Evolutionary conservation across 92 coral and sea anemone genomes (phyloP).

Genomic region (Pocillopora grandis): DNA sequence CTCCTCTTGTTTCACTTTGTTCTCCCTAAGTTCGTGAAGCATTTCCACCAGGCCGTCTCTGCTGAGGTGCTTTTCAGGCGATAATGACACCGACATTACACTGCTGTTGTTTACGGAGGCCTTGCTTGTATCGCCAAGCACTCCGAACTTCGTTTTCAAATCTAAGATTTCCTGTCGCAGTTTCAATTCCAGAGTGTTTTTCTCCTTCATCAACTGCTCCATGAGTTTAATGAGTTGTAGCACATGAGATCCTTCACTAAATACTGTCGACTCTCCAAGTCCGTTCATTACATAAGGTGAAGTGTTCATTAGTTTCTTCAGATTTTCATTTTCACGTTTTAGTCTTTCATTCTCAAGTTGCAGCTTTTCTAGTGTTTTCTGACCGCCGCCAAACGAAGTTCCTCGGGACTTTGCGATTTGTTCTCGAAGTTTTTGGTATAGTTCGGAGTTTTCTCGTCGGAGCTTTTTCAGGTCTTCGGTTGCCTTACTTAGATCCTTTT

Average conservation of each 20-base stretch:
- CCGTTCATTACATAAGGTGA: slow-evolving; percentile 19
- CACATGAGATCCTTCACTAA: slow-evolving; percentile 59
- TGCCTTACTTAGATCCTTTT: slow-evolving; percentile 34
- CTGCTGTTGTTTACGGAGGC: slow-evolving; percentile 46
- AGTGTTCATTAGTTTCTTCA: slow-evolving; percentile 50
- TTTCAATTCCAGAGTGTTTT: slow-evolving; percentile 73
- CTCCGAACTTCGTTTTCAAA: slow-evolving; percentile 71
- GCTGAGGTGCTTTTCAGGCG: slow-evolving; percentile 62
- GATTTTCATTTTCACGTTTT: slow-evolving; percentile 68
- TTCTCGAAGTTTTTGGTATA: slow-evolving; percentile 75
- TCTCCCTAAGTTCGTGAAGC: slow-evolving; percentile 72
- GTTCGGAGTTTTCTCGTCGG: slow-evolving; percentile 70
- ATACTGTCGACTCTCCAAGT: slow-evolving; percentile 37
- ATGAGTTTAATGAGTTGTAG: slow-evolving; percentile 75
- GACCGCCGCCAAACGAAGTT: slow-evolving; percentile 22
- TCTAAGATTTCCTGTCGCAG: slow-evolving; percentile 80
- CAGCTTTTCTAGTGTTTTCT: slow-evolving; percentile 50
- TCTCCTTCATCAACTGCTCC: slow-evolving; percentile 88
- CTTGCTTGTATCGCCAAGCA: slow-evolving; percentile 53
- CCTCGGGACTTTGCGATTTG: slow-evolving; percentile 43
- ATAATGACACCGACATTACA: slow-evolving; percentile 42
- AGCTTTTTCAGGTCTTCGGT: slow-evolving; percentile 60
- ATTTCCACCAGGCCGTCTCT: slow-evolving; percentile 64
- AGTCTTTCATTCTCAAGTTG: slow-evolving; percentile 65
- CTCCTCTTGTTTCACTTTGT: slow-evolving; percentile 71